Percentiles rank a stretch among this genome's conserved stretches.
These are phyloP conservation scores for Hyperoplus lanceolatus DNA, from an alignment of 2,797 vertebrate genomes.

Conservation along the genomic window DNA sequence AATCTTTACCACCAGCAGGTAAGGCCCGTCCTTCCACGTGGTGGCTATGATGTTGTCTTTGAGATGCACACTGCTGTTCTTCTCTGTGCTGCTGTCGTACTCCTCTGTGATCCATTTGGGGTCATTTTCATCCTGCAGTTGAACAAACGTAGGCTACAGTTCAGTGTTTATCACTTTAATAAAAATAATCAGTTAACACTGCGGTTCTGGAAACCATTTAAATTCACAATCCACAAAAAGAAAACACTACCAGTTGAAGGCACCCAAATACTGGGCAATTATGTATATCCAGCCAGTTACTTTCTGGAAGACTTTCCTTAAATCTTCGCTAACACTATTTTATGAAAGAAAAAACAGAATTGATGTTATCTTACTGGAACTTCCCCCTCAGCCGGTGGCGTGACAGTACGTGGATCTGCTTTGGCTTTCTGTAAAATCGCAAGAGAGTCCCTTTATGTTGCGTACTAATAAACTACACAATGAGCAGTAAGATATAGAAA, in stretches of 20 bases:
- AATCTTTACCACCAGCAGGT: constrained; percentile 87
- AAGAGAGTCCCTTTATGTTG: constrained; percentile 7
- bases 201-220: background rate
- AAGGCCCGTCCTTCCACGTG: constrained; percentile 91
- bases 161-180: background rate
- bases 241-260: background rate
- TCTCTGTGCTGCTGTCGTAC: constrained; percentile 31
- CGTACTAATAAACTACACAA: background rate
- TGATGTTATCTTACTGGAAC: constrained; percentile 61
- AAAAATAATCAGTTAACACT: background rate
- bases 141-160: constrained; percentile 2
- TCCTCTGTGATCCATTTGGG: constrained; percentile 76
- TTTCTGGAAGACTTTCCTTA: background rate
- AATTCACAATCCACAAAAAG: background rate
- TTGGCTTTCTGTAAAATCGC: constrained; percentile 84
- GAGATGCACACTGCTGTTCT: constrained; percentile 43
- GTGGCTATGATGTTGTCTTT: constrained; percentile 86
- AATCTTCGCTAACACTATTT: background rate
- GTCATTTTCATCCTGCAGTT: constrained; percentile 69
- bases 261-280: background rate
- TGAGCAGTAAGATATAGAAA: background rate
- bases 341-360: background rate
- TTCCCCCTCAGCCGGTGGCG: background rate
- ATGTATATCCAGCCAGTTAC: background rate
- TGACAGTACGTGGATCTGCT: constrained; percentile 68